Base-by-base conservation (phyloP, 1,140 invertebrate species). In the Pygmarrhopalites habei region DNA sequence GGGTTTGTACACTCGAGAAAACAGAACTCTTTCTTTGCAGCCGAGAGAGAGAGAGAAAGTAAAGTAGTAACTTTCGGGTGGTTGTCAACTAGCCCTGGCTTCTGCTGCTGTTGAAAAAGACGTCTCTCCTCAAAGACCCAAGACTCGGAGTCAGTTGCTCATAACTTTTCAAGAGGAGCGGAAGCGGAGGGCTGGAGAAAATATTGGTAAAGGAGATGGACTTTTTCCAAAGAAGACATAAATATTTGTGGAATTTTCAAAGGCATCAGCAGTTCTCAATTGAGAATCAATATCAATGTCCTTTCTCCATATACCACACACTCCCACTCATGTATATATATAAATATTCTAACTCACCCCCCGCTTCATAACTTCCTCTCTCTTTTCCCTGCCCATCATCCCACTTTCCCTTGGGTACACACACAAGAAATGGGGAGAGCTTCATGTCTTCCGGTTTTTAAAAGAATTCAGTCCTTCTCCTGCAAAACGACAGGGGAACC, bases 231-330 rank as follows among this genome's bases (percentile, higher is more conserved):
- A 10, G 10, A 2, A 26, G 25, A 26, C 49, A 52, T 52, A 52
- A 52, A 52, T 52, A 52, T 52, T 52, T 52, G 49, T 52, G 14
- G 14, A 52, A 52, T 52, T 52, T 52, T 25, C 25, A 26, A 26
- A 52, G 49, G 49, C 25, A 52, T 25, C 49, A 52, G 49, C 25
- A 52, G 49, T 52, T 52, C 25, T 52, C 49, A 52, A 52, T 52
- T 26, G 49, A 52, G 49, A 52, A 52, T 52, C 49, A 52, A 52
- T 52, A 52, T 23, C 5, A 46, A n/a, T n/a, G n/a, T n/a, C n/a
- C n/a, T n/a, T n/a, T n/a, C n/a, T n/a, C n/a, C n/a, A n/a, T n/a
- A n/a, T n/a, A n/a, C n/a, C n/a, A n/a, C n/a, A n/a, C n/a, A n/a
- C n/a, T n/a, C n/a, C n/a, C n/a, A n/a, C n/a, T n/a, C n/a, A n/a